These are phyloP conservation scores for Sciurus carolinensis DNA, from an alignment of 2,797 vertebrate genomes.

Conservation along the genomic window DNA sequence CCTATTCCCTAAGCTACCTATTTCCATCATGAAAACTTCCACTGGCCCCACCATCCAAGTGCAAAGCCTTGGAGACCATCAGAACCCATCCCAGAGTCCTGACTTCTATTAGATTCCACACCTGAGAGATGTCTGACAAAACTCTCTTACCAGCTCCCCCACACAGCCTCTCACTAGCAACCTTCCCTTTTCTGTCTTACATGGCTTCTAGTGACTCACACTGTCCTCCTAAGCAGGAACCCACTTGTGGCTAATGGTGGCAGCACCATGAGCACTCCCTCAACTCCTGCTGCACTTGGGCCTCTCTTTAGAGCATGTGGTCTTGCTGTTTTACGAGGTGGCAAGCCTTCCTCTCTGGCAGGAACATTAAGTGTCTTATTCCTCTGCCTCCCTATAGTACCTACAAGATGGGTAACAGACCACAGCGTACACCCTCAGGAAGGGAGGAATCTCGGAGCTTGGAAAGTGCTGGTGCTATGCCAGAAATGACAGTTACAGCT, in stretches of 20 bases:
- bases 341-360: background rate
- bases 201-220: background rate
- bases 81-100: background rate
- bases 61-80: background rate
- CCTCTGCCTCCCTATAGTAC: background rate
- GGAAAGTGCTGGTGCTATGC: background rate
- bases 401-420: background rate
- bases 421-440: background rate
- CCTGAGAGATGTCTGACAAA: background rate
- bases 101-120: background rate
- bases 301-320: background rate
- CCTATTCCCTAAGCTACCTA: constrained; percentile 16
- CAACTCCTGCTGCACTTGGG: background rate
- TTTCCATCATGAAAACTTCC: background rate
- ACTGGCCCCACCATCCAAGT: background rate
- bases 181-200: background rate
- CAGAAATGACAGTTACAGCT: background rate
- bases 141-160: background rate
- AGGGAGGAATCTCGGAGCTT: background rate
- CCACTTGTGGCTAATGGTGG: background rate
- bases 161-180: background rate
- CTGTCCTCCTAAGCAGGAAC: background rate
- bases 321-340: background rate
- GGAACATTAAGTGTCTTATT: background rate
- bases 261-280: background rate